Evolutionary conservation across 2,113 vertebrate genomes (phyloP).

Genomic region (Ageneiosus marmoratus): DNA sequence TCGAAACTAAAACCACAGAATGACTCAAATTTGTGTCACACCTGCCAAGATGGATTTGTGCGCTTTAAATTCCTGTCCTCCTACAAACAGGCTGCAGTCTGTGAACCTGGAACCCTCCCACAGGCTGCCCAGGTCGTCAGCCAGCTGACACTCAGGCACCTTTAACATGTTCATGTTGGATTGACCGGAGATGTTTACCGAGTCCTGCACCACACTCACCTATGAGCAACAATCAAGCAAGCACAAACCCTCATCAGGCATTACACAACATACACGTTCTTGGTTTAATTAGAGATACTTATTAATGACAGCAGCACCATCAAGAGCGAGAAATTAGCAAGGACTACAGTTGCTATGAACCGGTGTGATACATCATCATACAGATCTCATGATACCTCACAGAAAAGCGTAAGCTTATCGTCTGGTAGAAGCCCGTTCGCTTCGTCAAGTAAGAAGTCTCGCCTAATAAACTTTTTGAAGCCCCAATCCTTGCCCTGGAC

Average conservation of each 20-base stretch:
- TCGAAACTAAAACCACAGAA: background rate
- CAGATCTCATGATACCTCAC: constrained; percentile 63
- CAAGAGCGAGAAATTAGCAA: no score
- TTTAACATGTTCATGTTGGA: constrained; percentile 99
- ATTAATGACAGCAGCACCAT: background rate
- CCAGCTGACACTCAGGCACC: constrained; percentile 94
- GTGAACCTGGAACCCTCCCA: constrained; percentile 98
- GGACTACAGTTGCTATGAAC: background rate
- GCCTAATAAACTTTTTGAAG: constrained; percentile 77
- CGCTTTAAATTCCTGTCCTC: constrained; percentile 95
- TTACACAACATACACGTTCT: background rate
- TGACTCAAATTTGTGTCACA: constrained; percentile 55
- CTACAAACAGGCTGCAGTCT: constrained; percentile 94
- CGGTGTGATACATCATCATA: background rate
- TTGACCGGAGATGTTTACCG: constrained; percentile 96
- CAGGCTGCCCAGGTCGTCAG: constrained; percentile 91
- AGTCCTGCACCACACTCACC: constrained; percentile 98
- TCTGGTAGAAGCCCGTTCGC: constrained; percentile 76
- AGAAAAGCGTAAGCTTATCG: constrained; percentile 77
- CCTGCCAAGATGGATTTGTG: constrained; percentile 98
- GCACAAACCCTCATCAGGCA: background rate
- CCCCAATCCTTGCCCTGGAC: constrained; percentile 79
- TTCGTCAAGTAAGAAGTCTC: constrained; percentile 76
- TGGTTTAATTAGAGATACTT: background rate
- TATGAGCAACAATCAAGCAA: constrained; percentile 51